A percentile compares a stretch with the other conserved stretches of the same genome.
Conservation (phyloP, 2,888 invertebrate genomes). For the Folsomia candida region DNA sequence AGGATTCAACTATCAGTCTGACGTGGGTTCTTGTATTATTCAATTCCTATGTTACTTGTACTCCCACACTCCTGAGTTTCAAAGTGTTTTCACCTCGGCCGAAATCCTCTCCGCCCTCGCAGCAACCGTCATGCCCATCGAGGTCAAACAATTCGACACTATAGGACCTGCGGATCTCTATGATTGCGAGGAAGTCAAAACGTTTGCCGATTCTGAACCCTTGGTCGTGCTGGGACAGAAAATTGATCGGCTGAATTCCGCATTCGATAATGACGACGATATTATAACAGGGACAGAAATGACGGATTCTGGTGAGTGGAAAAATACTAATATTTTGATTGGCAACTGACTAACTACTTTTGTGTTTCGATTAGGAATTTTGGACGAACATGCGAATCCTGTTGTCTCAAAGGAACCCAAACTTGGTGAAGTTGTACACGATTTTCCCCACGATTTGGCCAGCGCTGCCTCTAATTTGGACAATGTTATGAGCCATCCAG, state of each 20-base stretch:
- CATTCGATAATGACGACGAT: slow-evolving; percentile 7
- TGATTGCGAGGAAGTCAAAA: slow-evolving; percentile 30
- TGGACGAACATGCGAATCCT: neutral
- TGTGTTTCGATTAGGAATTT: no score
- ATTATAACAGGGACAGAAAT: neutral
- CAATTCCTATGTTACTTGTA: slow-evolving; percentile 91
- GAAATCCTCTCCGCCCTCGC: slow-evolving; percentile 85
- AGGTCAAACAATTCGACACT: slow-evolving; percentile 23
- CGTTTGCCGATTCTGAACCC: slow-evolving; percentile 25
- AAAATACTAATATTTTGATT: neutral
- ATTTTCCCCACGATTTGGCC: slow-evolving; percentile 15
- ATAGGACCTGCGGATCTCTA: neutral
- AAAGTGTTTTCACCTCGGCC: slow-evolving; percentile 84
- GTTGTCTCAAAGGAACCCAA: neutral
- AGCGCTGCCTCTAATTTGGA: slow-evolving; percentile 46
- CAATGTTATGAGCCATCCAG: slow-evolving; percentile 72
- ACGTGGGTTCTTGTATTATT: slow-evolving; percentile 53
- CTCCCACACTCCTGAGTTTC: slow-evolving; percentile 90
- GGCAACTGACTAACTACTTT: no score
- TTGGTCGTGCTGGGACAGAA: slow-evolving; percentile 15
- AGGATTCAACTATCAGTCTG: slow-evolving; percentile 28
- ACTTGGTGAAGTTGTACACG: slow-evolving; percentile 15
- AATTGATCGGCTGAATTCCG: slow-evolving; percentile 12
- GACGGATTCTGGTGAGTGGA: neutral
- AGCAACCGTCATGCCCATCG: slow-evolving; percentile 74